Evolutionary conservation across 2,888 invertebrate species (phyloP).

Genomic region (Drosophila acutilabella): DNA sequence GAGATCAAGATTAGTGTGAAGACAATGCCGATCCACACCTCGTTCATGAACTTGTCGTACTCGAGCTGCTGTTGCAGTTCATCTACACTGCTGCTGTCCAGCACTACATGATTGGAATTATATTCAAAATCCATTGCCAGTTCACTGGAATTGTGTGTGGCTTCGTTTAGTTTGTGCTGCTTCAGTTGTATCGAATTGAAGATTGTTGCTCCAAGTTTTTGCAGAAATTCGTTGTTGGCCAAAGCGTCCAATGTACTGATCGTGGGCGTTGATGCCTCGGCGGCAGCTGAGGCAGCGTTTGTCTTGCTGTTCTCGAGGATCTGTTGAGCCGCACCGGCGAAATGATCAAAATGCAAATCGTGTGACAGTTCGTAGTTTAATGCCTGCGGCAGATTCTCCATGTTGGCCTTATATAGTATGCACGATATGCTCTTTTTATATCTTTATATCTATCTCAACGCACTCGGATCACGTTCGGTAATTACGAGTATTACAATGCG

Average conservation of each 20-base stretch:
- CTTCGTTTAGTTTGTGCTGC: slow-evolving; percentile 59
- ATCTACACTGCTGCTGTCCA: slow-evolving; percentile 80
- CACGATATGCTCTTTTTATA: slow-evolving; percentile 4
- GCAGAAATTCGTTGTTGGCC: slow-evolving; percentile 78
- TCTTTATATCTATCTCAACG: slow-evolving; percentile 9
- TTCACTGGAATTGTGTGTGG: slow-evolving; percentile 50
- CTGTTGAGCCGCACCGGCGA: slow-evolving; percentile 75
- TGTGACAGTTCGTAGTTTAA: slow-evolving; percentile 83
- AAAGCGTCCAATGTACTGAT: slow-evolving; percentile 67
- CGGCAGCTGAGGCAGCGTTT: slow-evolving; percentile 49
- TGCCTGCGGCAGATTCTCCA: slow-evolving; percentile 82
- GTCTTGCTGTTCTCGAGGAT: slow-evolving; percentile 74
- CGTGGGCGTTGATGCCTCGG: slow-evolving; percentile 76
- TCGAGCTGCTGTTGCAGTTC: slow-evolving; percentile 84
- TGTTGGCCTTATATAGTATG: slow-evolving; percentile 53
- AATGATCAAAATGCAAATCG: slow-evolving; percentile 82
- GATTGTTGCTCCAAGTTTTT: slow-evolving; percentile 82
- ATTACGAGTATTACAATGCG: slow-evolving; percentile 32
- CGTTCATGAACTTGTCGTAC: slow-evolving; percentile 88
- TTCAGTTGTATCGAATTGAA: slow-evolving; percentile 80
- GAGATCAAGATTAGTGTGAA: slow-evolving; percentile 87
- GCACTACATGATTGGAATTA: slow-evolving; percentile 76
- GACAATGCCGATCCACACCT: slow-evolving; percentile 88
- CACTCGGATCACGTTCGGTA: slow-evolving; percentile 29
- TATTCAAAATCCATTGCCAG: slow-evolving; percentile 71